phyloP scores from a whole-genome alignment of 2,888 invertebrate species.

The Cephus spinipes region DNA sequence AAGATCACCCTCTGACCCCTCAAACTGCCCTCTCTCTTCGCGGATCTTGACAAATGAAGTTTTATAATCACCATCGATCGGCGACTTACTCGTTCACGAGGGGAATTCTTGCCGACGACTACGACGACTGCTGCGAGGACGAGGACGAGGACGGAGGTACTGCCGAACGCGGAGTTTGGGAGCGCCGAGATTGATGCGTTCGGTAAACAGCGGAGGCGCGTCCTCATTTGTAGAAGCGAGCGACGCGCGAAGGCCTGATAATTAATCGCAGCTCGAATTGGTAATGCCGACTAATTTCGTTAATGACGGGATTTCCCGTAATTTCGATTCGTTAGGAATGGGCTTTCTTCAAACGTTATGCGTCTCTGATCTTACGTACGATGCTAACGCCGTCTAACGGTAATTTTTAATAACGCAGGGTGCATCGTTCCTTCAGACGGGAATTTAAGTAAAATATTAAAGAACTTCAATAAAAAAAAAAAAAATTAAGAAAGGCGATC shows the following conservation, averaged over 20 bases:
- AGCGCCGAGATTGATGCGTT: slow-evolving; percentile 42
- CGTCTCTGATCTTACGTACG: neutral
- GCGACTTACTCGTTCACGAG: slow-evolving; percentile 10
- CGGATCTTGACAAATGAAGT: slow-evolving; percentile 25
- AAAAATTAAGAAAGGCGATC: neutral
- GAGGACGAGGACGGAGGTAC: neutral
- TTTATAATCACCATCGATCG: slow-evolving; percentile 25
- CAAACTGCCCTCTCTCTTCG: neutral
- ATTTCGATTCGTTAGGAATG: slow-evolving; percentile 43
- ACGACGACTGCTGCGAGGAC: slow-evolving; percentile 1
- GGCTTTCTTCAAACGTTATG: neutral
- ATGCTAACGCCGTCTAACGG: neutral
- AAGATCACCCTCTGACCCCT: neutral
- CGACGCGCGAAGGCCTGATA: slow-evolving; percentile 39
- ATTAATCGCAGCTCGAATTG: slow-evolving; percentile 50
- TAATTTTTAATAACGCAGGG: neutral
- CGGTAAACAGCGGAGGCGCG: slow-evolving; percentile 47
- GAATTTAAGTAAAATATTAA: neutral
- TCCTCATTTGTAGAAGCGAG: slow-evolving; percentile 49
- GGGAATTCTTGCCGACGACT: neutral
- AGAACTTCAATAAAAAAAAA: neutral
- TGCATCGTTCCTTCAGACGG: neutral
- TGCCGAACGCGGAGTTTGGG: slow-evolving; percentile 11
- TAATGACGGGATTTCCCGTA: slow-evolving; percentile 42
- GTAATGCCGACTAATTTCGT: slow-evolving; percentile 51